Evolutionary conservation across 2,113 vertebrate genomes (phyloP).

Genomic region (Sinocyclocheilus rhinocerous): DNA sequence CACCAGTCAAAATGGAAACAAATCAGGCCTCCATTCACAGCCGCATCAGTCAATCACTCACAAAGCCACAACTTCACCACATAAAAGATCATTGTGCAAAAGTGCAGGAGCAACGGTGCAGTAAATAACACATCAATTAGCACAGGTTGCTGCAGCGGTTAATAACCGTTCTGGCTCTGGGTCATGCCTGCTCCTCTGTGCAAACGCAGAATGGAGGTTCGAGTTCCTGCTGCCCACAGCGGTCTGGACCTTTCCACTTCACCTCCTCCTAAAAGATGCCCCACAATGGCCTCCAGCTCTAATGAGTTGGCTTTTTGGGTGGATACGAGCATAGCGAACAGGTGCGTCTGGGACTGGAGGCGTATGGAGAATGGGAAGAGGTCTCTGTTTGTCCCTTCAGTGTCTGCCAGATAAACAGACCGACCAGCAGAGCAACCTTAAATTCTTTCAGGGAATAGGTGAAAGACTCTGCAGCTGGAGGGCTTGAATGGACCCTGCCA

Average conservation of each 20-base stretch:
- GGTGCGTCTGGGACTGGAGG: slow-evolving; percentile 64
- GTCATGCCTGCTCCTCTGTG: slow-evolving; percentile 35
- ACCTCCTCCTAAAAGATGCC: slow-evolving; percentile 67
- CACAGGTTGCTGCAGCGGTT: slow-evolving; percentile 4
- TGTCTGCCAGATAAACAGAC: slow-evolving; percentile 43
- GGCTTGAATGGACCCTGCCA: slow-evolving; percentile 47
- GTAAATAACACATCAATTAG: slow-evolving; percentile 56
- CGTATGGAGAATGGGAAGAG: slow-evolving; percentile 58
- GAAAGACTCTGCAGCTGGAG: slow-evolving; percentile 57
- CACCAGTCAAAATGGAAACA: slow-evolving; percentile 10
- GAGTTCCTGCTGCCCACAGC: slow-evolving; percentile 61
- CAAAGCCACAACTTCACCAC: slow-evolving; percentile 31
- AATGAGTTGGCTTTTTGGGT: slow-evolving; percentile 70
- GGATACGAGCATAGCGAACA: slow-evolving; percentile 63
- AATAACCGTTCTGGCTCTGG: slow-evolving; percentile 13
- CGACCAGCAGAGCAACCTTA: slow-evolving; percentile 35
- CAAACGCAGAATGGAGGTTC: slow-evolving; percentile 61
- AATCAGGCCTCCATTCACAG: slow-evolving; percentile 25
- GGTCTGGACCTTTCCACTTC: slow-evolving; percentile 70
- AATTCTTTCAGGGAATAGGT: slow-evolving; percentile 53
- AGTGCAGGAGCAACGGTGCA: slow-evolving; percentile 24
- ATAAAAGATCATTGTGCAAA: slow-evolving; percentile 44
- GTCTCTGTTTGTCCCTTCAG: slow-evolving; percentile 37
- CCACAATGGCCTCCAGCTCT: slow-evolving; percentile 67
- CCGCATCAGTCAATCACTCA: slow-evolving; percentile 33